phyloP scores from a whole-genome alignment of 1,140 invertebrate genomes.

The Palaemon carinicauda region DNA sequence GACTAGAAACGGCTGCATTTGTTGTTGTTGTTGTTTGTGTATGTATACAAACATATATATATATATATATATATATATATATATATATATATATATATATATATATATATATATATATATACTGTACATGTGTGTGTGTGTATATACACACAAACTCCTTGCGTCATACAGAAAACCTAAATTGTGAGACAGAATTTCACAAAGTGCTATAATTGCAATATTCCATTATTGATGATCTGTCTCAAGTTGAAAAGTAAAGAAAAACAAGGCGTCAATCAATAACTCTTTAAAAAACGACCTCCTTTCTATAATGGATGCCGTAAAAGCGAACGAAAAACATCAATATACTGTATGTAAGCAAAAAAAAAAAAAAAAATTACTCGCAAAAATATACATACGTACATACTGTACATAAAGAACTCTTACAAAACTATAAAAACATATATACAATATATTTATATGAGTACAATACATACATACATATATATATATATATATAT shows the following conservation, averaged over 20 bases:
- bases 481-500: background rate
- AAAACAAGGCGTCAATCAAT: background rate
- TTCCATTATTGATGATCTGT: background rate
- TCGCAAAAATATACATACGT: background rate
- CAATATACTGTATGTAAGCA: background rate
- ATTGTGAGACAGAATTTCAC: no score
- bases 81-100: constrained; percentile 1
- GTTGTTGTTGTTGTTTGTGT: no score
- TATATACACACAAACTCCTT: background rate
- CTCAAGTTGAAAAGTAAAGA: background rate
- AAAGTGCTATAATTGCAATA: no score
- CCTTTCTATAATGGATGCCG: no score
- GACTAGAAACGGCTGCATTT: no score
- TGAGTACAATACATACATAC: no score
- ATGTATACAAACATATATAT: background rate
- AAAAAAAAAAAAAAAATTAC: background rate
- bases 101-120: constrained; percentile 1
- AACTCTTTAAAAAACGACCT: background rate
- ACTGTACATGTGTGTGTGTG: background rate
- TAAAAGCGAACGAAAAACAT: no score
- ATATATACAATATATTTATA: background rate
- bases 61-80: background rate
- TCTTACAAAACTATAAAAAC: no score
- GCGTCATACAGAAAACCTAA: no score
- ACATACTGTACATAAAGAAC: background rate